Evolutionary conservation across 1,140 invertebrate genomes (phyloP).

Genomic region (Caenorhabditis inopinata): DNA sequence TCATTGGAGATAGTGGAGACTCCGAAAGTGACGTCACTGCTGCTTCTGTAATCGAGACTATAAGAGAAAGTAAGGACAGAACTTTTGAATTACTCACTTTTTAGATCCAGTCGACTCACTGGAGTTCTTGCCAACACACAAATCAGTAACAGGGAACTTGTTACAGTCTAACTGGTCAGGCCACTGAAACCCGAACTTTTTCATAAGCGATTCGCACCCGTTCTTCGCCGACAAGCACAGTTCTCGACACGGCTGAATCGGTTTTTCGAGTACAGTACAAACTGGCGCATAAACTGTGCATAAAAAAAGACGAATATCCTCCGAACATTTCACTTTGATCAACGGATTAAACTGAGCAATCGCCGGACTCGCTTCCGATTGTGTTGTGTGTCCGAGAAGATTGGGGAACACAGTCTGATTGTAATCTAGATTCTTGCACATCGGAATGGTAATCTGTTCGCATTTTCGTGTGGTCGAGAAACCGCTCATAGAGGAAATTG

Average conservation of each 20-base stretch:
- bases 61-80: no score
- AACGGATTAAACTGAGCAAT: constrained; percentile 90
- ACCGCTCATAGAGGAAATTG: constrained; percentile 10
- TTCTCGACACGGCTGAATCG: constrained; percentile 85
- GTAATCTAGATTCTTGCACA: constrained; percentile 88
- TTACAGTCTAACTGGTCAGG: constrained; percentile 87
- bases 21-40: background rate
- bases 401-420: constrained; percentile 96
- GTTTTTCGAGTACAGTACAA: constrained; percentile 84
- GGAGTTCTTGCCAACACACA: constrained; percentile 85
- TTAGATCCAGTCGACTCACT: constrained; percentile 65
- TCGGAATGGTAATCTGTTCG: constrained; percentile 85
- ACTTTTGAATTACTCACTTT: no score
- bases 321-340: constrained; percentile 92
- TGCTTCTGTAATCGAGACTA: background rate
- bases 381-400: constrained; percentile 84
- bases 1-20: constrained; percentile 6
- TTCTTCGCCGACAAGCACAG: constrained; percentile 82
- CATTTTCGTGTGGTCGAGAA: constrained; percentile 75
- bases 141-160: constrained; percentile 79
- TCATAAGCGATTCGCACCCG: constrained; percentile 88
- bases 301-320: constrained; percentile 88
- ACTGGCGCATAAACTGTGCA: constrained; percentile 87
- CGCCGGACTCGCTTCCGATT: constrained; percentile 90
- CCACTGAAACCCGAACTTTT: constrained; percentile 88